phyloP scores from a whole-genome alignment of 2,888 invertebrate genomes.

The Hemaris fuciformis region DNA sequence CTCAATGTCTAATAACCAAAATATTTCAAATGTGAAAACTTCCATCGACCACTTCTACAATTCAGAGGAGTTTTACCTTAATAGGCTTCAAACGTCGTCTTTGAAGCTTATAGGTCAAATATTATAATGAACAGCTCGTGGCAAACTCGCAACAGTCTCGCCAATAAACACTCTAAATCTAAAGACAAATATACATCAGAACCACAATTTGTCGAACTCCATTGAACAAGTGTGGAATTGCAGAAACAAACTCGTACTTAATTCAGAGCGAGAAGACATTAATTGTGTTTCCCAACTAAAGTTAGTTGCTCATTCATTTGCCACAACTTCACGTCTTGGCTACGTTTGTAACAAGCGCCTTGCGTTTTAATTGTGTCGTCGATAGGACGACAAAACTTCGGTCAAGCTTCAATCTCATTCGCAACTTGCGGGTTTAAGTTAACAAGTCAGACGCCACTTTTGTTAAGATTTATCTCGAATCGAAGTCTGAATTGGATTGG shows the following conservation, averaged over 20 bases:
- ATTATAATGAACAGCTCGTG: too few species aligned
- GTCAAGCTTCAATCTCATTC: constrained; percentile 1
- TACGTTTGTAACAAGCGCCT: constrained; percentile 14
- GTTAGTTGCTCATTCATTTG: constrained; percentile 31
- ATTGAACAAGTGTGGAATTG: constrained; percentile 10
- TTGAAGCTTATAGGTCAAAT: too few species aligned
- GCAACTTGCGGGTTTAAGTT: background rate
- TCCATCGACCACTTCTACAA: too few species aligned
- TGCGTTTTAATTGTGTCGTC: constrained; percentile 4
- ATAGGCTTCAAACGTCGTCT: too few species aligned
- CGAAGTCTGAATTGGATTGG: too few species aligned
- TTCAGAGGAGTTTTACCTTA: too few species aligned
- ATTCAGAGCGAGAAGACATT: constrained; percentile 21
- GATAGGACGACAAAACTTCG: background rate
- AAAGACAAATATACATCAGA: background rate
- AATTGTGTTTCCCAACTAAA: constrained; percentile 34
- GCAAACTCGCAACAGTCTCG: background rate
- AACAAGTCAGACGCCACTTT: background rate
- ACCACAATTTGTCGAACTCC: constrained; percentile 9
- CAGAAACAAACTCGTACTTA: constrained; percentile 21
- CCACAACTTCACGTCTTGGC: constrained; percentile 15
- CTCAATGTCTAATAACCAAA: too few species aligned
- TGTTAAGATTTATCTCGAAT: too few species aligned
- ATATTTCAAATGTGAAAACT: too few species aligned
- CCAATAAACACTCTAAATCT: background rate